These are phyloP conservation scores for Leucoptera coffeella DNA, from an alignment of 2,888 invertebrate species.

Conservation along the genomic window DNA sequence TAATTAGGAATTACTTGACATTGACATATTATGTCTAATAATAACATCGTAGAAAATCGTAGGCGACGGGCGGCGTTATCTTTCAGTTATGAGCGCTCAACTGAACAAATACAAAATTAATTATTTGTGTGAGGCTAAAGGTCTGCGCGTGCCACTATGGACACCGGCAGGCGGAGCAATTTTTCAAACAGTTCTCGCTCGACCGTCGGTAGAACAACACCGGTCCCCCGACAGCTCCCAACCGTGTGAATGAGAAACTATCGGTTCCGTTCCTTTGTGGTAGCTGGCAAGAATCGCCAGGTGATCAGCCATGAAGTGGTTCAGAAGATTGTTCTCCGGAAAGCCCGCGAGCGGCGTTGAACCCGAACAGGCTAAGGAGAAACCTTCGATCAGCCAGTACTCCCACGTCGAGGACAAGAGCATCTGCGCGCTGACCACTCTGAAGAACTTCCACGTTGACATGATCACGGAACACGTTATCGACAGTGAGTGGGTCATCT, in stretches of 20 bases:
- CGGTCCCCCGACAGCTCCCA: too few species aligned
- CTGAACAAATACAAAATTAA: constrained; percentile 32
- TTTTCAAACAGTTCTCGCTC: too few species aligned
- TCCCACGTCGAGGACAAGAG: constrained; percentile 1
- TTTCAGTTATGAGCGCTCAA: too few species aligned
- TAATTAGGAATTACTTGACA: too few species aligned
- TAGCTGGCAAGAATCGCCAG: constrained; percentile 58
- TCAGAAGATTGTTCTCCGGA: constrained; percentile 58
- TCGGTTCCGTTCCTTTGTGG: constrained; percentile 55
- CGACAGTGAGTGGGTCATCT: constrained; percentile 36
- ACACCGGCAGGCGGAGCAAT: too few species aligned
- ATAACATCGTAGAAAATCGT: too few species aligned
- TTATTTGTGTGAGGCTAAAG: constrained; percentile 40
- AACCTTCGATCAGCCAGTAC: too few species aligned
- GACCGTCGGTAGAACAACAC: too few species aligned
- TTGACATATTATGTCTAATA: too few species aligned
- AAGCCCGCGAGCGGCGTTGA: constrained; percentile 30
- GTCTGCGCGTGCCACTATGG: constrained; percentile 43
- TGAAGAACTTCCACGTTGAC: constrained; percentile 28
- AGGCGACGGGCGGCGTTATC: too few species aligned
- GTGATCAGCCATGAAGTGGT: constrained; percentile 58
- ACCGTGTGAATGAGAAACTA: constrained; percentile 53
- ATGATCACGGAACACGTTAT: constrained; percentile 20
- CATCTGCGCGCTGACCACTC: constrained; percentile 29
- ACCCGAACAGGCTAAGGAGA: constrained; percentile 4